Evolutionary conservation across 2,113 vertebrate species (phyloP).

Genomic region (Amphiprion percula): DNA sequence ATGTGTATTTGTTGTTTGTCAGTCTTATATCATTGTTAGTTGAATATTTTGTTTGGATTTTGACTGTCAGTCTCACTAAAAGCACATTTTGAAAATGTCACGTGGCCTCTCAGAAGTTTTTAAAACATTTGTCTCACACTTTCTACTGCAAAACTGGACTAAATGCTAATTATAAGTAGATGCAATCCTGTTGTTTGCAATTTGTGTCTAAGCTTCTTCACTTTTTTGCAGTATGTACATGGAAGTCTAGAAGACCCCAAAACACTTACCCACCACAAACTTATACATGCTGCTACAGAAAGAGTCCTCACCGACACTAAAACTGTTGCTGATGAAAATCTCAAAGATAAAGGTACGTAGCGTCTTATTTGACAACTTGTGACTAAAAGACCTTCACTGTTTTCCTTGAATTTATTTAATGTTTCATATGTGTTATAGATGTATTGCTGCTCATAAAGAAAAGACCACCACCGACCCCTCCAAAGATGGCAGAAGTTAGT

Average conservation of each 20-base stretch:
- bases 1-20: too few relatives aligned
- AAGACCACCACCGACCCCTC: conserved; percentile 86
- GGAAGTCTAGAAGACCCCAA: conserved; percentile 96
- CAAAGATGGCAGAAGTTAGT: conserved; percentile 92
- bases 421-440: conserved; percentile 80
- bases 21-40: too few relatives aligned
- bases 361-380: accelerated
- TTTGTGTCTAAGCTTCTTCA: background rate
- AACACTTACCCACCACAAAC: conserved; percentile 93
- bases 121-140: background rate
- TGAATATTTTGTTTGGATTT: too few relatives aligned
- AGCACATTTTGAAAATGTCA: too few relatives aligned
- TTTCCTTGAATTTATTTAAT: background rate
- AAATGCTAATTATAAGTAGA: background rate
- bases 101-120: background rate
- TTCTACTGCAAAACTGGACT: too few relatives aligned
- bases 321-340: conserved; percentile 92
- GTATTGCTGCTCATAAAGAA: conserved; percentile 93
- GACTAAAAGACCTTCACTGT: too few relatives aligned
- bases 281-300: conserved; percentile 94
- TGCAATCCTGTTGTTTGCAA: accelerated
- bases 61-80: too few relatives aligned
- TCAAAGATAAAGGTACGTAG: conserved; percentile 92
- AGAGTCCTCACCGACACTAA: conserved; percentile 92
- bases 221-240: conserved; percentile 86